Evolutionary conservation across 2,113 vertebrate species (phyloP).

Genomic region (Sapajus apella): DNA sequence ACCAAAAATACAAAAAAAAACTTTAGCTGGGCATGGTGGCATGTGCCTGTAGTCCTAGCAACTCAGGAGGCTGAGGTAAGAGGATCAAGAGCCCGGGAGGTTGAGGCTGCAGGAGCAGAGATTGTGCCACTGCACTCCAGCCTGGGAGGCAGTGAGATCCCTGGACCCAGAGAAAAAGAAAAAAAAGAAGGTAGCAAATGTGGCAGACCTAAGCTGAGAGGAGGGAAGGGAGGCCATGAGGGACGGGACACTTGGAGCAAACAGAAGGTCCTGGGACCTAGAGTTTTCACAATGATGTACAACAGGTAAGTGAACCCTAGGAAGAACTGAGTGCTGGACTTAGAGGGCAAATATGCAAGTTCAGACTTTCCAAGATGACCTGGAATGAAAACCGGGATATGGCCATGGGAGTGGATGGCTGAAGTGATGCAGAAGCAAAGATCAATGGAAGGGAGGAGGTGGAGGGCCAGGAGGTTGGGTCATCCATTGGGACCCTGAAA

Average conservation of each 20-base stretch:
- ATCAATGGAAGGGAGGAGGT: neutral
- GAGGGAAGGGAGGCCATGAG: neutral
- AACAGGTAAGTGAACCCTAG: neutral
- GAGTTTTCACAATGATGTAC: neutral
- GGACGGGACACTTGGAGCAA: neutral
- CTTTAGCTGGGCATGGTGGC: no score
- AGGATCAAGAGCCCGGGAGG: no score
- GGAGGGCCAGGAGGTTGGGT: neutral
- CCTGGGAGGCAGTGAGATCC: no score
- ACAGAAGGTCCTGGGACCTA: neutral
- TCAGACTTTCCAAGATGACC: neutral
- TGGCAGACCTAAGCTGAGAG: neutral
- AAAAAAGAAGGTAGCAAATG: no score
- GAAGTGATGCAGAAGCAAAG: neutral
- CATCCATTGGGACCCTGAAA: neutral
- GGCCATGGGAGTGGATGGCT: neutral
- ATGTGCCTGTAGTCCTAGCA: no score
- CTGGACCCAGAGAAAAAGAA: no score
- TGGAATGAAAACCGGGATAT: no score
- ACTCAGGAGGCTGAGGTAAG: no score
- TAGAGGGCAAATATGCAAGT: neutral
- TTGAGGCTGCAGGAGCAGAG: no score
- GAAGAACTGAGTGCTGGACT: neutral
- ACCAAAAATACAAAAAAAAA: no score
- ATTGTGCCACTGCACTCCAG: no score